A percentile compares a stretch with the other conserved stretches of the same genome.
Conservation (phyloP, 53 echinoderm and acorn worm species). For the Arbacia lixula region DNA sequence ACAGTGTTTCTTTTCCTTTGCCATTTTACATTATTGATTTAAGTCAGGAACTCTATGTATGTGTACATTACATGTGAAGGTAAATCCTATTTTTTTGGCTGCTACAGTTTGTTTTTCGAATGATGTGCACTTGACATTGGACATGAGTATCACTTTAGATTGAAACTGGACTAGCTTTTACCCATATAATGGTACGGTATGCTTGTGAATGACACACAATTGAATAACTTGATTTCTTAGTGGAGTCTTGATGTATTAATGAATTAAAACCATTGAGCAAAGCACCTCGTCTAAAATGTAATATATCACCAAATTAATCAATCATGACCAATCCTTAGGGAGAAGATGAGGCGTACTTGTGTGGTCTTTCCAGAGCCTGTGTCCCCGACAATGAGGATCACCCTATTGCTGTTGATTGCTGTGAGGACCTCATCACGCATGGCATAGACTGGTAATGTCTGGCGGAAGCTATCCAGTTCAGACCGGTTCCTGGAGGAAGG, state of each 20-base stretch:
- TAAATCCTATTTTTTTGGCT: too few relatives aligned
- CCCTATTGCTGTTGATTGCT: slow-evolving; percentile 70
- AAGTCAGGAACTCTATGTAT: too few relatives aligned
- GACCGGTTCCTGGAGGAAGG: slow-evolving; percentile 70
- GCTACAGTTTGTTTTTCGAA: too few relatives aligned
- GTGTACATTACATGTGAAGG: too few relatives aligned
- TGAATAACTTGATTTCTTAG: too few relatives aligned
- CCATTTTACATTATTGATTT: too few relatives aligned
- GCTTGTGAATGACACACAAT: too few relatives aligned
- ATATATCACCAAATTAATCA: neutral
- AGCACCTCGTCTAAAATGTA: neutral
- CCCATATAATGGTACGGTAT: too few relatives aligned
- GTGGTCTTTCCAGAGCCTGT: slow-evolving; percentile 99
- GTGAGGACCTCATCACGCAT: slow-evolving; percentile 75
- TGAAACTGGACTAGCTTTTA: too few relatives aligned
- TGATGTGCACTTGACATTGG: too few relatives aligned
- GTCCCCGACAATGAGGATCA: slow-evolving; percentile 83
- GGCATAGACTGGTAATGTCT: slow-evolving; percentile 78
- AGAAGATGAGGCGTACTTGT: slow-evolving; percentile 64
- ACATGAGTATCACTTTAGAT: too few relatives aligned
- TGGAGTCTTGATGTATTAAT: neutral
- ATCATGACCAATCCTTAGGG: neutral
- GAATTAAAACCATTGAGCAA: neutral
- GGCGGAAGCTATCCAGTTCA: slow-evolving; percentile 86
- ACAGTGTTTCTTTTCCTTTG: too few relatives aligned